phyloP scores from a whole-genome alignment of 2,888 invertebrate species.

The Epinotia ramella region DNA sequence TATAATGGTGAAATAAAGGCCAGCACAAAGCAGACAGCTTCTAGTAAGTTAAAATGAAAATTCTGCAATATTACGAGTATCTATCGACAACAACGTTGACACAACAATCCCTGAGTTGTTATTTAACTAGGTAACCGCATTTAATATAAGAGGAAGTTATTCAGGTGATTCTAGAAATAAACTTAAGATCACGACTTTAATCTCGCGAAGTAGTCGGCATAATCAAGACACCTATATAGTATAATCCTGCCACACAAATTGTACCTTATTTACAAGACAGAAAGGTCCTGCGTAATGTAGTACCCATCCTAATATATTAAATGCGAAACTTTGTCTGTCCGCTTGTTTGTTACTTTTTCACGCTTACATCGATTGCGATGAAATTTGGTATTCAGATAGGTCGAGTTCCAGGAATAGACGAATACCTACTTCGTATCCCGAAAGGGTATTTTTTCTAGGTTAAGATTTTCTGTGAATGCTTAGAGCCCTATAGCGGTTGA shows the following conservation, averaged over 20 bases:
- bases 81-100: not conserved
- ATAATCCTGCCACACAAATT: constrained; percentile 13
- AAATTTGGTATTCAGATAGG: too few relatives aligned
- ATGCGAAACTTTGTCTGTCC: too few relatives aligned
- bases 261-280: not conserved
- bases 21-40: not conserved
- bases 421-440: too few relatives aligned
- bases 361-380: too few relatives aligned
- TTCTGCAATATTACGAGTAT: not conserved
- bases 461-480: too few relatives aligned
- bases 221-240: constrained; percentile 10
- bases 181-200: constrained; percentile 36
- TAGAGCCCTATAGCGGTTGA: too few relatives aligned
- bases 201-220: constrained; percentile 12
- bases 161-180: constrained; percentile 34
- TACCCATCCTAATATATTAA: too few relatives aligned
- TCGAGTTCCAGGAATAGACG: too few relatives aligned
- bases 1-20: too few relatives aligned
- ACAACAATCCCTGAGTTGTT: not conserved
- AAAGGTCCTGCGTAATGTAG: not conserved
- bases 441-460: too few relatives aligned
- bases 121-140: constrained; percentile 21
- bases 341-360: too few relatives aligned
- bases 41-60: too few relatives aligned
- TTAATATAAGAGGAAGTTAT: constrained; percentile 35